phyloP scores from a whole-genome alignment of 1,140 invertebrate genomes.

The Coenobita brevimanus region DNA sequence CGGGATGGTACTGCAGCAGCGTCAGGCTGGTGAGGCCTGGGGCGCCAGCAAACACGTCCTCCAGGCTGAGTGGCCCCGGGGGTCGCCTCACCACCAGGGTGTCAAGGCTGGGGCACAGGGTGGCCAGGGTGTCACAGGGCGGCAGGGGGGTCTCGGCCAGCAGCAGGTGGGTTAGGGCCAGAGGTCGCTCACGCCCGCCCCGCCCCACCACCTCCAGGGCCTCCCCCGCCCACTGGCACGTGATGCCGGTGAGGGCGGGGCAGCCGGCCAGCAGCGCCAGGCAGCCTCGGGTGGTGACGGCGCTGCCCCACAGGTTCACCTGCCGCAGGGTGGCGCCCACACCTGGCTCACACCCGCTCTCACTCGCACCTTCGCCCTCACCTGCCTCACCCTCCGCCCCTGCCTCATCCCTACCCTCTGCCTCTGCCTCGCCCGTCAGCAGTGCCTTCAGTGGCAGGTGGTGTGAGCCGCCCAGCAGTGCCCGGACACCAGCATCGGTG shows the following conservation, averaged over 20 bases:
- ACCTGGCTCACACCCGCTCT: background rate
- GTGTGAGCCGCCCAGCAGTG: constrained; percentile 13
- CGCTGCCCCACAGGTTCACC: constrained; percentile 55
- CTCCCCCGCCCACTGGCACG: constrained; percentile 49
- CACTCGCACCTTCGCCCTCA: background rate
- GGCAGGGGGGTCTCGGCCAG: constrained; percentile 39
- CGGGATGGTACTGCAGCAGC: constrained; percentile 40
- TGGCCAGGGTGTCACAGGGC: constrained; percentile 13
- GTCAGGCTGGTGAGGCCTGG: constrained; percentile 47
- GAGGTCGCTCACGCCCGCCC: constrained; percentile 6
- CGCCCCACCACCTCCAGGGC: constrained; percentile 43
- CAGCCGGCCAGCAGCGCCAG: constrained; percentile 27
- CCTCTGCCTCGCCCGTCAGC: no score
- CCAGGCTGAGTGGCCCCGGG: constrained; percentile 11
- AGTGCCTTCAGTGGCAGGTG: no score
- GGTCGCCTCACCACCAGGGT: constrained; percentile 50
- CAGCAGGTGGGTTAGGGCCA: constrained; percentile 38
- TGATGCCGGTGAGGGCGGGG: constrained; percentile 27
- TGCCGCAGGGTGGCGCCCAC: constrained; percentile 18
- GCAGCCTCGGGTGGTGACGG: constrained; percentile 44
- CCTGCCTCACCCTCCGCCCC: constrained; percentile 12
- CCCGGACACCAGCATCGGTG: constrained; percentile 45
- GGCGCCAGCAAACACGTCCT: background rate
- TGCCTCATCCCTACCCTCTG: background rate
- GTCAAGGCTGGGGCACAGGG: constrained; percentile 31